Evolutionary conservation across 2,888 invertebrate species (phyloP).

Genomic region (Tryphoninae sp.): DNA sequence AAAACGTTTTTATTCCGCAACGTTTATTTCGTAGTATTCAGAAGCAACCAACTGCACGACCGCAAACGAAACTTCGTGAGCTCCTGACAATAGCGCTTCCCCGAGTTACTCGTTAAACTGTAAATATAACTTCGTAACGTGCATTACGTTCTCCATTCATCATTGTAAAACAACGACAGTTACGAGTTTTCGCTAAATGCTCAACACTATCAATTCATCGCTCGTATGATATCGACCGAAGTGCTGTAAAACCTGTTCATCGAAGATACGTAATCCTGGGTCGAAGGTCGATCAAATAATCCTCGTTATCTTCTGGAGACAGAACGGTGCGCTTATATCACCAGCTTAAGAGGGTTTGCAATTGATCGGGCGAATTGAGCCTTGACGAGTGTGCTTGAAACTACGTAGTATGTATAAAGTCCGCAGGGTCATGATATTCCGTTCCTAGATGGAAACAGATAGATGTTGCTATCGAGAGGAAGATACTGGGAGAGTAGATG

Average conservation of each 20-base stretch:
- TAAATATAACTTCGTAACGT: no score
- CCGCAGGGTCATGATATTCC: conserved; percentile 28
- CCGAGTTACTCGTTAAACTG: no score
- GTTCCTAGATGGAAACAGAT: not conserved
- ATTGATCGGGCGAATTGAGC: conserved; percentile 28
- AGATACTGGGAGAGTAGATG: conserved; percentile 31
- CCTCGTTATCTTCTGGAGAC: not conserved
- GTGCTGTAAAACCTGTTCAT: not conserved
- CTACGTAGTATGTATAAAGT: conserved; percentile 22
- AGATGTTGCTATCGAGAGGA: conserved; percentile 2
- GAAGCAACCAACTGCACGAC: no score
- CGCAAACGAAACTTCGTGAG: no score
- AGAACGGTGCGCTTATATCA: conserved; percentile 25
- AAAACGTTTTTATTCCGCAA: no score
- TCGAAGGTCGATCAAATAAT: not conserved
- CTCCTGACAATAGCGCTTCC: no score
- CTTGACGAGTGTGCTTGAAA: conserved; percentile 12
- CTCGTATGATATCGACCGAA: not conserved
- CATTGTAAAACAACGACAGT: no score
- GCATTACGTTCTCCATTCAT: no score
- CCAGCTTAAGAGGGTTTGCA: conserved; percentile 19
- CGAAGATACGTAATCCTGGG: not conserved
- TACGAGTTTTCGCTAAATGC: no score
- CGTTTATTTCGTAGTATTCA: no score
- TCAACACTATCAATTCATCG: not conserved